Evolutionary conservation across 2,888 invertebrate species (phyloP).

Genomic region (Stenurella melanura): DNA sequence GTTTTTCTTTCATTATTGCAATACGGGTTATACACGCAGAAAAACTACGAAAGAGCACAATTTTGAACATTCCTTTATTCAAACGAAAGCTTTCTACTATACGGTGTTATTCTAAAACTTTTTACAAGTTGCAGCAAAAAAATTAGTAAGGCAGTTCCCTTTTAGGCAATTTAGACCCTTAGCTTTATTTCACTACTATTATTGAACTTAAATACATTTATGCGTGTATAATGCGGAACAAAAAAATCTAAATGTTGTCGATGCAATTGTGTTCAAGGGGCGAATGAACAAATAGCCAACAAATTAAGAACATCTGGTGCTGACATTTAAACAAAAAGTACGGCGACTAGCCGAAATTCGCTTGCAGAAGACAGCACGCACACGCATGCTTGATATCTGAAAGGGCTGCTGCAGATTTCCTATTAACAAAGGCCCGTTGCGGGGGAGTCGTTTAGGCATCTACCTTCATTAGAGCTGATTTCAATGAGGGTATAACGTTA

Average conservation of each 20-base stretch:
- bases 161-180: too few relatives aligned
- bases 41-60: too few relatives aligned
- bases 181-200: too few relatives aligned
- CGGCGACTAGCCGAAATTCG: conserved; percentile 71
- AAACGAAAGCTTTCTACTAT: too few relatives aligned
- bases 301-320: conserved; percentile 74
- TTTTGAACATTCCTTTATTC: too few relatives aligned
- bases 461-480: conserved; percentile 40
- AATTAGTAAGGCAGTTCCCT: too few relatives aligned
- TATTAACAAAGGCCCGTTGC: conserved; percentile 48
- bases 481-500: conserved; percentile 33
- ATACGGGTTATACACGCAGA: too few relatives aligned
- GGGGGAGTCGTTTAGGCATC: conserved; percentile 52
- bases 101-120: too few relatives aligned
- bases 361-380: conserved; percentile 66
- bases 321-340: conserved; percentile 75
- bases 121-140: too few relatives aligned
- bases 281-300: conserved; percentile 69
- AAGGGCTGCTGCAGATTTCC: conserved; percentile 51
- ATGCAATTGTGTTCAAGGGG: conserved; percentile 54
- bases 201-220: background rate
- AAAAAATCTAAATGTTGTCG: conserved; percentile 42
- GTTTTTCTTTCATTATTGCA: too few relatives aligned
- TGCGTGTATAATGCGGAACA: background rate
- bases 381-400: conserved; percentile 55